Evolutionary conservation across 1,140 invertebrate species (phyloP).

Genomic region (Ganaspis sp.): DNA sequence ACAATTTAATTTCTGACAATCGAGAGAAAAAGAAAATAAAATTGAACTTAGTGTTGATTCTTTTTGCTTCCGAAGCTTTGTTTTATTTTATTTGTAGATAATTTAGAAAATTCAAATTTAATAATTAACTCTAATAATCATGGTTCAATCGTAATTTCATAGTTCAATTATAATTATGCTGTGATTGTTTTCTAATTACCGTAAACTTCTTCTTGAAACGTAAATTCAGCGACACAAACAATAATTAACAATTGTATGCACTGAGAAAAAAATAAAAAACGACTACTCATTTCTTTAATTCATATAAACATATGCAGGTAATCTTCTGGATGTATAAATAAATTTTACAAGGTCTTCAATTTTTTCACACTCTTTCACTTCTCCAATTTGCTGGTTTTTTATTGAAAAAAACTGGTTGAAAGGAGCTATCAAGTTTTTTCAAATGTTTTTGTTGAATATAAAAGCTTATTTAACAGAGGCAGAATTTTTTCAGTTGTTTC

Average conservation of each 20-base stretch:
- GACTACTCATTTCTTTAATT: not conserved
- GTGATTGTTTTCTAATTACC: constrained; percentile 7
- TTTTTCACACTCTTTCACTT: not conserved
- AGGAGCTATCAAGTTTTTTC: too few relatives aligned
- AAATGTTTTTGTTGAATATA: too few relatives aligned
- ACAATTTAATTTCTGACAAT: too few relatives aligned
- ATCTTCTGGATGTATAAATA: not conserved
- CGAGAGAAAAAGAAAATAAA: not conserved
- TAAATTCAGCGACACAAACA: constrained; percentile 1
- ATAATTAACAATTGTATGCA: not conserved
- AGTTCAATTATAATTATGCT: too few relatives aligned
- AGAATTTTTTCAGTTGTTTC: too few relatives aligned
- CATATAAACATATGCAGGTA: not conserved
- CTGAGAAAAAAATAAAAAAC: not conserved
- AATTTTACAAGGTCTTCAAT: not conserved
- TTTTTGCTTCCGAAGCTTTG: too few relatives aligned
- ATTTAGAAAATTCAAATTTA: too few relatives aligned
- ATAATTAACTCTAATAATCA: too few relatives aligned
- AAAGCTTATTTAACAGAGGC: too few relatives aligned
- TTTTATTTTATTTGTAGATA: too few relatives aligned
- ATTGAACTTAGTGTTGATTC: not conserved
- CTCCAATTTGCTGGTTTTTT: not conserved
- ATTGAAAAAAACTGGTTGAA: too few relatives aligned
- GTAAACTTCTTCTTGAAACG: constrained; percentile 8
- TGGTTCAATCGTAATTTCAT: too few relatives aligned